Evolutionary conservation across 1,140 invertebrate genomes (phyloP), one percentile per base, ranked within the genome.

Genomic region (Euwallacea fornicatus): DNA sequence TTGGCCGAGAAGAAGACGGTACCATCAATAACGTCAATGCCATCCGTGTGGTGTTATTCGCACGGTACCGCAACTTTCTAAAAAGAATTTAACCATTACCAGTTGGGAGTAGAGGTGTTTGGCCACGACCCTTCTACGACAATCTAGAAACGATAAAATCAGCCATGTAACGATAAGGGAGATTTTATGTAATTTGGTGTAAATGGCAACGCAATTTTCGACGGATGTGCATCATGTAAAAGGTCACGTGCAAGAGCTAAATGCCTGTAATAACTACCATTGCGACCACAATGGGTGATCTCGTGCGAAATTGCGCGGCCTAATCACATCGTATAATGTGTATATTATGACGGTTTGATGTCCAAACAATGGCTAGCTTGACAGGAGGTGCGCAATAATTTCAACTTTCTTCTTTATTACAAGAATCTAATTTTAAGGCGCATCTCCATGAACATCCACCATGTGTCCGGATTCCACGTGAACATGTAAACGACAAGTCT

Each of bases 241-340:
- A 64, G 21, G 42, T 44, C 65, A 56, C 65, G 53, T 66, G 65
- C 54, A 58, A 66, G 65, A 56, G 65, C 54, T 66, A 66, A 66
- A 66, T 66, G 65, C 65, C 11, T 66, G 53, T 66, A 66, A 66
- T 66, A 54, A 58, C 65, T 13, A 15, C 55, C 56, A 66, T 66
- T 66, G 53, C 16, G 53, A 9, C 21, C 42, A 44, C 58, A 66
- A 66, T 66, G 55, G 41, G 42, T 9, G 65, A 66, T 58, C 65
- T 66, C 42, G 42, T 15, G 65, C 65, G 65, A 66, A 56, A 66
- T 42, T 42, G 33, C 63, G 21, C 65, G 41, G 53, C 42, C n/a
- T 56, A 66, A 66, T 58, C 41, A 44, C 16, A 54, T 54, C 55
- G 16, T 11, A 13, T 50, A 50, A 50, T 50, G 47, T 13, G 47